These are phyloP conservation scores for Drosophila leonis DNA, from an alignment of 2,888 invertebrate species.

Conservation along the genomic window DNA sequence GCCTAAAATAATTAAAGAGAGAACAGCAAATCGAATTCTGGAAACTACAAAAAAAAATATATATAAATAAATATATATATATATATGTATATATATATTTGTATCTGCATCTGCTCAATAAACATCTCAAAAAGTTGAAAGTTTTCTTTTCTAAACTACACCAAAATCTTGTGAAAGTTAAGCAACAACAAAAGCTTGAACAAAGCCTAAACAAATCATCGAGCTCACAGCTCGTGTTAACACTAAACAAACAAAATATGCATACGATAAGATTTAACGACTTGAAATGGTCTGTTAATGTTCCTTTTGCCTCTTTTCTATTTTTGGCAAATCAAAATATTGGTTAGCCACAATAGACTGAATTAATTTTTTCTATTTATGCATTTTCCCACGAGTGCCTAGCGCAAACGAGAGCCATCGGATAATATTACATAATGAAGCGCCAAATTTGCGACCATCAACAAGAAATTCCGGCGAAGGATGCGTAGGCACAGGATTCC, in stretches of 20 bases:
- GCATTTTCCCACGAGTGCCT: slow-evolving; percentile 23
- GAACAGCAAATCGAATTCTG: neutral
- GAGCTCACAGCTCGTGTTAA: neutral
- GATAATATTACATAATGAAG: slow-evolving; percentile 49
- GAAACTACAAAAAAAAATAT: no score
- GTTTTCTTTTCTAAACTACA: neutral
- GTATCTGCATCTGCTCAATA: neutral
- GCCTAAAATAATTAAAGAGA: neutral
- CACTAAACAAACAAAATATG: neutral
- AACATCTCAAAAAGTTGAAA: neutral
- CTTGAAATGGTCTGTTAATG: slow-evolving; percentile 19
- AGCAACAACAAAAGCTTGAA: neutral
- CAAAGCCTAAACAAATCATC: neutral
- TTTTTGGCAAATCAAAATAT: slow-evolving; percentile 23
- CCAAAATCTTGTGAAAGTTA: neutral
- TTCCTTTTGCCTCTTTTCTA: neutral
- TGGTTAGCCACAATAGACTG: slow-evolving; percentile 22
- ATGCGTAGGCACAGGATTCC: slow-evolving; percentile 16
- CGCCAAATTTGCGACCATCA: slow-evolving; percentile 47
- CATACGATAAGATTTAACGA: slow-evolving; percentile 11
- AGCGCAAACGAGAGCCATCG: slow-evolving; percentile 9
- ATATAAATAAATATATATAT: no score
- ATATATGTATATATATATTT: no score
- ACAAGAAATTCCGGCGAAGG: slow-evolving; percentile 20
- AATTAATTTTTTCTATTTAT: slow-evolving; percentile 36